These are phyloP conservation scores for Bombus picipes DNA, from an alignment of 1,140 invertebrate species.

Conservation along the genomic window DNA sequence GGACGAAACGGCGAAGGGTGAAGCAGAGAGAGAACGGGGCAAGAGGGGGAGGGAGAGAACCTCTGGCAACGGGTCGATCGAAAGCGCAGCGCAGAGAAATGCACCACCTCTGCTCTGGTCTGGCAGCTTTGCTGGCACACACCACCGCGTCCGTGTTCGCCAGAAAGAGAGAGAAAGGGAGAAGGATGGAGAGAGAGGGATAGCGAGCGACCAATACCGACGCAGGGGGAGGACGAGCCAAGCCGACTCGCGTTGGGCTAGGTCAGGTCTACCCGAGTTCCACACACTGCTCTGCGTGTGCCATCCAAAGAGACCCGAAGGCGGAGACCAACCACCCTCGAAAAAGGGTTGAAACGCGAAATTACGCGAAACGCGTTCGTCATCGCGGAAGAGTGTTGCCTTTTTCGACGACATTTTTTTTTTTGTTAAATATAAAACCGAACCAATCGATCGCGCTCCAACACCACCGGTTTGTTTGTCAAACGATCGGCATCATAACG, in stretches of 20 bases:
- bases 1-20: constrained; percentile 26
- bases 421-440: neutral
- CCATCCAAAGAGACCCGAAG: constrained; percentile 64
- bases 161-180: constrained; percentile 39
- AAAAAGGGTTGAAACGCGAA: constrained; percentile 57
- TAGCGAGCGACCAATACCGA: constrained; percentile 71
- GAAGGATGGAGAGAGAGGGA: constrained; percentile 19
- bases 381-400: constrained; percentile 26
- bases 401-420: neutral
- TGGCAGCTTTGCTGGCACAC: constrained; percentile 75
- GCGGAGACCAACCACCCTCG: constrained; percentile 68
- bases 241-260: constrained; percentile 82
- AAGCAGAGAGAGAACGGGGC: constrained; percentile 4
- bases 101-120: constrained; percentile 79
- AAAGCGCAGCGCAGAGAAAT: constrained; percentile 82
- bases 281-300: constrained; percentile 69
- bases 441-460: constrained; percentile 18
- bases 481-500: constrained; percentile 28
- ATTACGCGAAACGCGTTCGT: constrained; percentile 10
- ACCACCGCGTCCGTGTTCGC: constrained; percentile 61
- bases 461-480: constrained; percentile 11
- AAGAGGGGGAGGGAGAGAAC: constrained; percentile 40
- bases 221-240: constrained; percentile 70
- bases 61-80: constrained; percentile 80
- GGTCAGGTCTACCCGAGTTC: constrained; percentile 81